Percentiles rank a stretch among this genome's conserved stretches.
phyloP scores from a whole-genome alignment of 92 coral and sea anemone species.

The Blastomussa wellsi region DNA sequence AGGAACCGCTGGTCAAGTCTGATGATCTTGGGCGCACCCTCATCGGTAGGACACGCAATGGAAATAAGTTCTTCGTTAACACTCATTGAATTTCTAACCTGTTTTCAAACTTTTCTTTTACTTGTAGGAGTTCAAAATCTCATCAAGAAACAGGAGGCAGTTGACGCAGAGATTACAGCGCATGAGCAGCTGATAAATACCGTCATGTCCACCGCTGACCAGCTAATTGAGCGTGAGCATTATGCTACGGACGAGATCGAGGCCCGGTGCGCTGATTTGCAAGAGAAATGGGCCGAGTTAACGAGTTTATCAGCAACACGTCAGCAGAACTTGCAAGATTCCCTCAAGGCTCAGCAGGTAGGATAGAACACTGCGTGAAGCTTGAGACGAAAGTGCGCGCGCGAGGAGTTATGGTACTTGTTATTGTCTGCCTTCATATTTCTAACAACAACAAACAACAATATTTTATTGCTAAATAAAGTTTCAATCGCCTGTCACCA shows the following conservation, averaged over 20 bases:
- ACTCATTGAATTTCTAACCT: background rate
- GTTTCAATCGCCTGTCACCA: too few species aligned
- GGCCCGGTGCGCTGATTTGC: conserved; percentile 62
- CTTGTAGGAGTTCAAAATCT: conserved; percentile 81
- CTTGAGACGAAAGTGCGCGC: background rate
- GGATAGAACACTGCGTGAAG: background rate
- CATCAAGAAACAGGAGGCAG: conserved; percentile 90
- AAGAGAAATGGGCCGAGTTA: conserved; percentile 75
- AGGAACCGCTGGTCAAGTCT: conserved; percentile 81
- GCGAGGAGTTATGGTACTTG: background rate
- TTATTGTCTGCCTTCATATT: too few species aligned
- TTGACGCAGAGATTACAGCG: conserved; percentile 82
- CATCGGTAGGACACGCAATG: conserved; percentile 46
- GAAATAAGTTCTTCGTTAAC: background rate
- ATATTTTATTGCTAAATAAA: too few species aligned
- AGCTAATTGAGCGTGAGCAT: conserved; percentile 71
- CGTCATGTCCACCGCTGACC: conserved; percentile 69
- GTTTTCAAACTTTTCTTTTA: background rate
- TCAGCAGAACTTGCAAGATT: conserved; percentile 65
- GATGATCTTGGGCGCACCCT: conserved; percentile 88
- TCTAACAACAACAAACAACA: too few species aligned
- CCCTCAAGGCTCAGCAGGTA: conserved; percentile 88
- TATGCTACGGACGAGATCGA: conserved; percentile 77
- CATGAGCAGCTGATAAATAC: conserved; percentile 77
- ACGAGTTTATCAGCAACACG: conserved; percentile 64